Evolutionary conservation across 1,140 invertebrate genomes (phyloP).

Genomic region (Chrysomallon squamiferum): DNA sequence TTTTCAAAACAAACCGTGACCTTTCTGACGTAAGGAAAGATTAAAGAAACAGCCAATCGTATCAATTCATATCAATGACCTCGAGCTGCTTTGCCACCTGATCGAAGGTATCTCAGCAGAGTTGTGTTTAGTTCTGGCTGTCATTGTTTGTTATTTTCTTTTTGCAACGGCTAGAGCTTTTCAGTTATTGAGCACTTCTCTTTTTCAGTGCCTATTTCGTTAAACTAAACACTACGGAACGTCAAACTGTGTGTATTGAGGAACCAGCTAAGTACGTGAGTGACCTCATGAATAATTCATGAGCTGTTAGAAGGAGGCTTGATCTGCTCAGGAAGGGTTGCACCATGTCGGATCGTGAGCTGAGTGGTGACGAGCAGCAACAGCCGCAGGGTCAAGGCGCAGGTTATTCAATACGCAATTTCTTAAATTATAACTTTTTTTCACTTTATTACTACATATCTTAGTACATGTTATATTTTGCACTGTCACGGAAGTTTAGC

Average conservation of each 20-base stretch:
- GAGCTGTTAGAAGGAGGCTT: conserved; percentile 52
- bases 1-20: conserved; percentile 9
- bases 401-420: conserved; percentile 5
- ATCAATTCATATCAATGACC: neutral
- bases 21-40: conserved; percentile 2
- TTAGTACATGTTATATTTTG: neutral
- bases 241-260: conserved; percentile 5
- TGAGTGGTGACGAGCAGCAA: conserved; percentile 55
- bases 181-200: neutral
- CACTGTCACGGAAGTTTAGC: conserved; percentile 2
- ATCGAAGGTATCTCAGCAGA: neutral
- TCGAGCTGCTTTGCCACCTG: neutral
- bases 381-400: conserved; percentile 50
- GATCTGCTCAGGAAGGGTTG: conserved; percentile 47
- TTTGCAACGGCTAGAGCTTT: neutral
- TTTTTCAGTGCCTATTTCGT: neutral
- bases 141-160: neutral
- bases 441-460: too few relatives aligned
- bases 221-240: conserved; percentile 10
- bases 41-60: neutral
- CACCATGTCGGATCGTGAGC: conserved; percentile 58
- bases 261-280: conserved; percentile 8
- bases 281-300: conserved; percentile 58
- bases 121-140: neutral
- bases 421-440: too few relatives aligned